A percentile compares a stretch with the other conserved stretches of the same genome.
Evolutionary conservation across 2,888 invertebrate species (phyloP).

Genomic region (Diogma glabrata): DNA sequence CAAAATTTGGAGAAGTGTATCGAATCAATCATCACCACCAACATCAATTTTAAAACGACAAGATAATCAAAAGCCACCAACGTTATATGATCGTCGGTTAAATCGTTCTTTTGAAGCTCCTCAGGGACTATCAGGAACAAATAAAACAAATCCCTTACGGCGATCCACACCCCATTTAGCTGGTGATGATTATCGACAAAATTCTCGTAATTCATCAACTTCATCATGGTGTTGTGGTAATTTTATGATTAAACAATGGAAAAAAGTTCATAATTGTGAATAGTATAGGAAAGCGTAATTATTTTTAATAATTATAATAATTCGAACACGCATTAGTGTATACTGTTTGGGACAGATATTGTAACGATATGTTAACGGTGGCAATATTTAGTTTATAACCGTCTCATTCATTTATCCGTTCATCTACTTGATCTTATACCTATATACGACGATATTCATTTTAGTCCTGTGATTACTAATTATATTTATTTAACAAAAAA

Average conservation of each 20-base stretch:
- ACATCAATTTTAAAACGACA: constrained; percentile 15
- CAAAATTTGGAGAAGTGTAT: constrained; percentile 15
- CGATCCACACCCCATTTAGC: constrained; percentile 34
- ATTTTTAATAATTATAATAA: too few relatives aligned
- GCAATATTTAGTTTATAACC: too few relatives aligned
- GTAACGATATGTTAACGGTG: too few relatives aligned
- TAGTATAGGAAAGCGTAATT: too few relatives aligned
- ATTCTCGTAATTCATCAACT: constrained; percentile 33
- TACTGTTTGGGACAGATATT: too few relatives aligned
- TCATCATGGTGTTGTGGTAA: constrained; percentile 64
- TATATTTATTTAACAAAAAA: too few relatives aligned
- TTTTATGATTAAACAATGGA: constrained; percentile 62
- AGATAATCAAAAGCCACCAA: constrained; percentile 15
- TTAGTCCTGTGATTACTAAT: too few relatives aligned
- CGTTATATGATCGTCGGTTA: constrained; percentile 33
- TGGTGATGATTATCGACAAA: constrained; percentile 20
- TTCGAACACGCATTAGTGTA: too few relatives aligned
- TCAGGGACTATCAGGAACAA: constrained; percentile 21
- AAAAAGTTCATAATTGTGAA: constrained; percentile 63
- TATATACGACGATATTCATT: too few relatives aligned
- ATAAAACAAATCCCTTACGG: constrained; percentile 29
- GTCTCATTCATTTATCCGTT: too few relatives aligned
- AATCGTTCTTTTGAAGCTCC: constrained; percentile 37
- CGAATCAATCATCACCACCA: constrained; percentile 17
- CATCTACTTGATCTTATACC: too few relatives aligned